These are phyloP conservation scores for Euzophera pinguis DNA, from an alignment of 2,888 invertebrate species.

Conservation along the genomic window DNA sequence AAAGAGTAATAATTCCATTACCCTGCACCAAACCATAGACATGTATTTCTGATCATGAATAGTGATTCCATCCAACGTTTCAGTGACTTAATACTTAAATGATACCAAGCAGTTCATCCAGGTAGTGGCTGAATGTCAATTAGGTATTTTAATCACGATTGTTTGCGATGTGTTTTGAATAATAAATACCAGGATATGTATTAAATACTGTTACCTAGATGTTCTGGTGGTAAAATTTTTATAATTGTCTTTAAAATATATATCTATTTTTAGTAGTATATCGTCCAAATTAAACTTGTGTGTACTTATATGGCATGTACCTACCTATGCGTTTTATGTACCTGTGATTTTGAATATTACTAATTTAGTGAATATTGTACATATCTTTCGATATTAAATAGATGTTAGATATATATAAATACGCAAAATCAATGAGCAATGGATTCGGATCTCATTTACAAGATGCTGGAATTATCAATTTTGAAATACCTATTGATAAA, in stretches of 20 bases:
- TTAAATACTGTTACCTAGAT: not conserved
- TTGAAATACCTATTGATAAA: not conserved
- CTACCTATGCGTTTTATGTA: constrained; percentile 22
- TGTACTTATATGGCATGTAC: not conserved
- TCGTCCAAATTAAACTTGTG: not conserved
- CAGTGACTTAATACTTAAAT: constrained; percentile 34
- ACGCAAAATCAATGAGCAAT: not conserved
- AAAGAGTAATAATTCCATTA: constrained; percentile 1
- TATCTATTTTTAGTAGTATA: too few species aligned
- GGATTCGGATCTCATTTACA: not conserved
- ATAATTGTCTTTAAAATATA: too few species aligned
- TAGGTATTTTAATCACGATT: constrained; percentile 28
- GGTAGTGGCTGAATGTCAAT: too few species aligned
- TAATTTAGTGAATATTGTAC: not conserved
- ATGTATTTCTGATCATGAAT: too few species aligned
- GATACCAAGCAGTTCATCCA: constrained; percentile 29
- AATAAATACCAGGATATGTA: not conserved
- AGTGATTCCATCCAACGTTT: constrained; percentile 11
- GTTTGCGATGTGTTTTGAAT: constrained; percentile 9
- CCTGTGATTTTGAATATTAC: constrained; percentile 16
- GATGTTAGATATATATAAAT: constrained; percentile 2
- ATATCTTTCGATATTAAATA: constrained; percentile 6
- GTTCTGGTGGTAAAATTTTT: too few species aligned
- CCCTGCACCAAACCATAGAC: too few species aligned
- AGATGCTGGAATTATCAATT: not conserved